Evolutionary conservation across 2,113 vertebrate genomes (phyloP).

Genomic region (Leucosticte australis): DNA sequence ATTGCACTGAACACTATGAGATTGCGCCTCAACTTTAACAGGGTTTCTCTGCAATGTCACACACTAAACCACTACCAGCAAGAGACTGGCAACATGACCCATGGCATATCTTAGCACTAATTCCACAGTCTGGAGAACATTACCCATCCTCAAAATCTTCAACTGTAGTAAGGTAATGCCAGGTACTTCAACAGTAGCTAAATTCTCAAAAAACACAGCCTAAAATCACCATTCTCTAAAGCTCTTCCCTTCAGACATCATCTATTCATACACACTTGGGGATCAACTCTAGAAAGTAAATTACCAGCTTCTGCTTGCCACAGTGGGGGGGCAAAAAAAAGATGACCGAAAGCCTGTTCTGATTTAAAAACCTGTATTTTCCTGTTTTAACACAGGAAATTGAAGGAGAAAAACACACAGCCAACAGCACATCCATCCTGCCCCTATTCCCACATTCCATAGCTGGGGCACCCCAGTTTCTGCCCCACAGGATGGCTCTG

Average conservation of each 20-base stretch:
- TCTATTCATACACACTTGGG: neutral
- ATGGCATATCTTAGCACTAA: neutral
- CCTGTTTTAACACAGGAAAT: neutral
- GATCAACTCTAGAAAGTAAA: neutral
- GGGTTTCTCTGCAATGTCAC: neutral
- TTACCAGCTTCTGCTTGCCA: neutral
- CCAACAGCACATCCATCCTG: neutral
- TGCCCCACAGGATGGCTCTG: neutral
- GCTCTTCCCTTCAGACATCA: neutral
- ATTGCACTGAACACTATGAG: neutral
- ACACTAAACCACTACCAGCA: neutral
- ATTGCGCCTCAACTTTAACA: neutral
- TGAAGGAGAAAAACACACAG: neutral
- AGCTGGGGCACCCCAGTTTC: neutral
- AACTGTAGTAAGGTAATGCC: neutral
- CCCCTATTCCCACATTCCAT: fast-evolving
- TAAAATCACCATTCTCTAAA: neutral
- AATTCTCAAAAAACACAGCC: neutral
- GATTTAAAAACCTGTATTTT: neutral
- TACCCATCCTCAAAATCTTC: neutral
- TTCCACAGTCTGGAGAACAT: neutral
- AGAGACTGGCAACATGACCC: neutral
- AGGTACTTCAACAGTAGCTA: neutral
- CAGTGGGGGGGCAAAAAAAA: neutral
- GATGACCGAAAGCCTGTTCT: neutral